Percentiles rank a stretch among this genome's conserved stretches.
Evolutionary conservation across 2,888 invertebrate species (phyloP).

Genomic region (Oligia fasciuncula): DNA sequence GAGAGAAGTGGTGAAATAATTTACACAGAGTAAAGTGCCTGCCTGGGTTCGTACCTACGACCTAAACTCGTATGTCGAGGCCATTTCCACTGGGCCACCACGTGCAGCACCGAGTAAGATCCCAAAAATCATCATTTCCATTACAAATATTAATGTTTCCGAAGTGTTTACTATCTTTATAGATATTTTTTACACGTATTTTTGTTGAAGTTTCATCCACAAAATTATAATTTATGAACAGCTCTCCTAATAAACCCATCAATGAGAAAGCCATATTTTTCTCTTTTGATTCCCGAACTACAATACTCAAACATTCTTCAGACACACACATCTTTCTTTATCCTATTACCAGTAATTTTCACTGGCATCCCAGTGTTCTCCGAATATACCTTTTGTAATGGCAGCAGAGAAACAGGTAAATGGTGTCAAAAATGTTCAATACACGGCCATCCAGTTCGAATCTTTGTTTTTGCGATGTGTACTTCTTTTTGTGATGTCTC

Average conservation of each 20-base stretch:
- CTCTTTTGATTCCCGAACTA: background rate
- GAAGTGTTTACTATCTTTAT: background rate
- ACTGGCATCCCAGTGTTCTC: conserved; percentile 11
- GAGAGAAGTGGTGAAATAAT: background rate
- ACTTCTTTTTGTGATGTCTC: conserved; percentile 45
- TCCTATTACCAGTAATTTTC: conserved; percentile 38
- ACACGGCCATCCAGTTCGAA: conserved; percentile 11
- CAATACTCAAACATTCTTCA: conserved; percentile 29
- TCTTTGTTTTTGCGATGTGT: conserved; percentile 51
- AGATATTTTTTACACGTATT: background rate
- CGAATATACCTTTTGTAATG: conserved; percentile 38
- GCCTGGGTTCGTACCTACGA: background rate
- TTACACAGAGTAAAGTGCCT: background rate
- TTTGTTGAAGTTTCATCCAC: background rate
- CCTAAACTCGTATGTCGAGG: background rate
- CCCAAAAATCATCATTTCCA: background rate
- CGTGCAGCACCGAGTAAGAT: background rate
- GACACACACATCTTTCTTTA: conserved; percentile 22
- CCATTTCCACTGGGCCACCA: background rate
- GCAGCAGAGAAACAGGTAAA: conserved; percentile 47
- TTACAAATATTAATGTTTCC: background rate
- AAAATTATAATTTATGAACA: background rate
- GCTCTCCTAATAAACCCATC: background rate
- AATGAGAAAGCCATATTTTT: conserved; percentile 12
- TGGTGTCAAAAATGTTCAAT: conserved; percentile 60